phyloP scores from a whole-genome alignment of 2,113 vertebrate genomes.

The Hystrix cristata region DNA sequence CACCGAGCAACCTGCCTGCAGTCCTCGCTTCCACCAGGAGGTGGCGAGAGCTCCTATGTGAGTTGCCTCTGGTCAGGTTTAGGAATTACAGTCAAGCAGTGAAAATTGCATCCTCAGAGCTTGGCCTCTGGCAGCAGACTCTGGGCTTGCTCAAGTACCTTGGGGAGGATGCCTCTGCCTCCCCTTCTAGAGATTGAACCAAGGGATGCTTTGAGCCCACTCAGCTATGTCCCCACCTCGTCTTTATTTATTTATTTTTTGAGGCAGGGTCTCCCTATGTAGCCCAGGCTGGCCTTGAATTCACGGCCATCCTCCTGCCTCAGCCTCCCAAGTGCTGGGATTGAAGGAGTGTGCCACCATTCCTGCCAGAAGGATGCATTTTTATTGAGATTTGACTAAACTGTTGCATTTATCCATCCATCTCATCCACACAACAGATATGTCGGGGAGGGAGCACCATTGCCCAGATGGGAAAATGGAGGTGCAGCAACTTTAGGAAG shows the following conservation, averaged over 20 bases:
- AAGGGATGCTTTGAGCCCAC: too few relatives aligned
- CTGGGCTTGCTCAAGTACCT: background rate
- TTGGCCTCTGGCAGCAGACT: background rate
- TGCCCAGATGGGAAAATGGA: background rate
- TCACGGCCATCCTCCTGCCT: background rate
- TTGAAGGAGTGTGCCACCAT: background rate
- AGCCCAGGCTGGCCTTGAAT: background rate
- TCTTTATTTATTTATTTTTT: too few relatives aligned
- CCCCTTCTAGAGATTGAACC: background rate
- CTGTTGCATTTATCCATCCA: background rate
- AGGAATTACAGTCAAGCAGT: background rate
- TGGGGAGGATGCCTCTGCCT: background rate
- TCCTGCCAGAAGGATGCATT: background rate
- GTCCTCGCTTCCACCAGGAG: constrained; percentile 6
- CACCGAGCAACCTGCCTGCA: background rate
- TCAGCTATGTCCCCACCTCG: too few relatives aligned
- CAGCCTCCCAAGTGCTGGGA: background rate
- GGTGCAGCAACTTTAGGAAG: background rate
- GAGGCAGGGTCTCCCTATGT: background rate
- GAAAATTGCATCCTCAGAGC: background rate
- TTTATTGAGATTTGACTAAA: background rate
- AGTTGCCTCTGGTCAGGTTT: background rate
- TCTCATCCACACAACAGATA: background rate
- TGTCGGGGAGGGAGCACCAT: background rate
- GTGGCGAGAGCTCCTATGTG: background rate